These are phyloP conservation scores for Artemisiospiza belli DNA, from an alignment of 2,113 vertebrate genomes.

Conservation along the genomic window DNA sequence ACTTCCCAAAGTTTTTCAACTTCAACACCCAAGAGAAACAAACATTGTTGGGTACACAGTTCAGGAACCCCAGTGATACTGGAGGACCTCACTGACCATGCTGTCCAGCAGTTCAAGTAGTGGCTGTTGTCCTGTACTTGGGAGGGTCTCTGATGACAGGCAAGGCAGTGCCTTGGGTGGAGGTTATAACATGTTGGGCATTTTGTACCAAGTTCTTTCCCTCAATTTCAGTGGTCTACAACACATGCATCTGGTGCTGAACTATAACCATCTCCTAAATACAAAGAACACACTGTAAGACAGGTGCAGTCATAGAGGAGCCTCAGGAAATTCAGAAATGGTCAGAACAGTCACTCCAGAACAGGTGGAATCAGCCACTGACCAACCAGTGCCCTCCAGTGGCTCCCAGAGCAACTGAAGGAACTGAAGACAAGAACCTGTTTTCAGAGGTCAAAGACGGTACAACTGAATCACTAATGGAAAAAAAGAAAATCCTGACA, in stretches of 20 bases:
- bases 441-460: not conserved
- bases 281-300: not conserved
- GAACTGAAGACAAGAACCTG: not conserved
- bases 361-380: not conserved
- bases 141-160: not conserved
- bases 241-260: not conserved
- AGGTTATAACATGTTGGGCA: not conserved
- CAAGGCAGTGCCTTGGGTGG: not conserved
- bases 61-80: not conserved
- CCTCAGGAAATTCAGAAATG: not conserved
- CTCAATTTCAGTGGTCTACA: not conserved
- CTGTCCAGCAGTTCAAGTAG: not conserved
- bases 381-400: conserved; percentile 37
- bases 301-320: not conserved
- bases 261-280: not conserved
- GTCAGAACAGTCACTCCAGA: not conserved
- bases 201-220: not conserved
- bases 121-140: not conserved
- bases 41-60: not conserved
- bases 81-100: not conserved
- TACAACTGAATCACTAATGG: not conserved
- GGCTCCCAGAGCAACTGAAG: not conserved
- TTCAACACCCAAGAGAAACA: not conserved
- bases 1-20: not conserved
- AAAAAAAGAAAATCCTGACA: not conserved